A percentile compares a stretch with the other conserved stretches of the same genome.
Conservation (phyloP, 2,113 vertebrate genomes). For the Bufo bufo region DNA sequence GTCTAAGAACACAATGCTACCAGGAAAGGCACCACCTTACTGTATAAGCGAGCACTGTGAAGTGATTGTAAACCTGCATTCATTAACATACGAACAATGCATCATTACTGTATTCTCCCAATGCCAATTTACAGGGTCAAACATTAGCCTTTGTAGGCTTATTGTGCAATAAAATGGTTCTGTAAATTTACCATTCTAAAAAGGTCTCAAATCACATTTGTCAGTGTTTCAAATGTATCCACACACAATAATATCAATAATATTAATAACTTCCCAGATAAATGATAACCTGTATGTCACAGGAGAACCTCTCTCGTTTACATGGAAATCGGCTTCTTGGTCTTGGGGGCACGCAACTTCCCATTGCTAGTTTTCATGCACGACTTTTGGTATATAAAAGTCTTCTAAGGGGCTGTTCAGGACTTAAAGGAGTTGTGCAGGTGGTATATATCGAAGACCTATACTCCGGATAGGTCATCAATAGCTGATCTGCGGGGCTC, state of each 20-base stretch:
- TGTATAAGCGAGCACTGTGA: not conserved
- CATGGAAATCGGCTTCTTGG: not conserved
- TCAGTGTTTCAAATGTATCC: too few relatives aligned
- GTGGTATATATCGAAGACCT: too few relatives aligned
- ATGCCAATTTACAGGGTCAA: not conserved
- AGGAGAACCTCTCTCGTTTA: not conserved
- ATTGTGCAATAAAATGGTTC: not conserved
- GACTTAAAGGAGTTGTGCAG: not conserved
- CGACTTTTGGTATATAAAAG: too few relatives aligned
- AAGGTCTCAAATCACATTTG: too few relatives aligned
- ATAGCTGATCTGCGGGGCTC: too few relatives aligned
- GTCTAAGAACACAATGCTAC: not conserved
- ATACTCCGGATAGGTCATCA: too few relatives aligned
- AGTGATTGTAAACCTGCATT: constrained; percentile 12
- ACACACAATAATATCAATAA: too few relatives aligned
- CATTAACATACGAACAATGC: constrained; percentile 11
- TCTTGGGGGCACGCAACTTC: not conserved
- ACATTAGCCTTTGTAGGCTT: not conserved
- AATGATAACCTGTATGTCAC: not conserved
- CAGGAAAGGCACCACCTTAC: constrained; percentile 18
- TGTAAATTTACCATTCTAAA: not conserved
- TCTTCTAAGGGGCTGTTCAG: too few relatives aligned
- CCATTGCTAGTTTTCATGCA: not conserved
- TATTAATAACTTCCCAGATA: not conserved
- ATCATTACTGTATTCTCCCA: not conserved